Base-by-base conservation (phyloP, 2,888 invertebrate species). In the Tipula unca region DNA sequence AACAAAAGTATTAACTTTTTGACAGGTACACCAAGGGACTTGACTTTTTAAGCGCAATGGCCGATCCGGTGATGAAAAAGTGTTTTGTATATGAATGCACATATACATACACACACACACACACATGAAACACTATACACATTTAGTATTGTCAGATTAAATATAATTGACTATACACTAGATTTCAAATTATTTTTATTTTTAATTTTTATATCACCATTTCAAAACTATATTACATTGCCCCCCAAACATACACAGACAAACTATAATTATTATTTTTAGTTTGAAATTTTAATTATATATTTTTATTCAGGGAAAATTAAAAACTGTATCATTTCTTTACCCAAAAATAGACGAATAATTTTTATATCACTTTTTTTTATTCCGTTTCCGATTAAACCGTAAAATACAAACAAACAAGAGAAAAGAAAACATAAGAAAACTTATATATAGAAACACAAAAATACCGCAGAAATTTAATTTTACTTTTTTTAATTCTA, bases 11-110 rank as follows among this genome's bases (percentile, higher is more conserved):
- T 84, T 36, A 35, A 84, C 84, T 84, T 84, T 84, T 84, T 84
- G 84, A 84, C 84, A 84, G 84, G 84, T 84, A 84, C 84, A 84
- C 84, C 84, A 84, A 84, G 84, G 84, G 84, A 84, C 36, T 84
- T 84, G 84, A 84, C 84, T 84, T 84, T 83, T 36, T 36, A 36
- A 84, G 84, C 84, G 84, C 84, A 84, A 84, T 84, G 84, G 84
- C 84, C 84, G 84, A 84, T 84, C 35, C 84, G 84, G 36, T 84
- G 84, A 36, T 84, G 84, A 84, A 84, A 84, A 20, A 20, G 3
- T 84, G 84, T 84, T 36, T 84, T 84, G 84, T 36, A 84, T 1
- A 69, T 1, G 25, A 8, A 69, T 13, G 25, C 69, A 69, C 10
- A 20, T 10, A 69, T 8, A 25, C 17, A 54, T 1, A 69, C 10